phyloP scores from a whole-genome alignment of 1,140 invertebrate genomes.

The Pseudomyrmex sp. region DNA sequence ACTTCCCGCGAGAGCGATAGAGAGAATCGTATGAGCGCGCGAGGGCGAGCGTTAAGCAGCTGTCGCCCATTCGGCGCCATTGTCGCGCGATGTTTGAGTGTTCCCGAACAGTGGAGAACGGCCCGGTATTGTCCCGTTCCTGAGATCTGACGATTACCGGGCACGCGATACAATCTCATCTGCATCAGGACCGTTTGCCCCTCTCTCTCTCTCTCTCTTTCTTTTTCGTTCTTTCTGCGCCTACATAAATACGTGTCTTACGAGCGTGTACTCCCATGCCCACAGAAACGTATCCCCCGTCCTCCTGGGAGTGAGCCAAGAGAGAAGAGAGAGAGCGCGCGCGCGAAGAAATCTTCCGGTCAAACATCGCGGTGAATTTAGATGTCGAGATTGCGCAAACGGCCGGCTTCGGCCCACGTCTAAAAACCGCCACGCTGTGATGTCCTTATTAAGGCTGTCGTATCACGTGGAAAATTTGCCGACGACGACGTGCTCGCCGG shows the following conservation, averaged over 20 bases:
- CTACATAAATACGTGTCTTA: constrained; percentile 41
- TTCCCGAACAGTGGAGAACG: constrained; percentile 83
- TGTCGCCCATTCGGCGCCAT: constrained; percentile 82
- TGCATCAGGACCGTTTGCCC: constrained; percentile 77
- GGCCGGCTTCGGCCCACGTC: constrained; percentile 3
- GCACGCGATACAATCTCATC: constrained; percentile 83
- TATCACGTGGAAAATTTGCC: constrained; percentile 61
- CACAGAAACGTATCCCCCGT: constrained; percentile 21
- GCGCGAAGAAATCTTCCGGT: constrained; percentile 47
- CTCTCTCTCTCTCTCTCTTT: not conserved
- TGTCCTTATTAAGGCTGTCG: constrained; percentile 70
- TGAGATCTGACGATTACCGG: constrained; percentile 83
- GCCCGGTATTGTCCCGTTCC: constrained; percentile 82
- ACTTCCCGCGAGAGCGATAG: constrained; percentile 41
- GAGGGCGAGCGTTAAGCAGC: constrained; percentile 79
- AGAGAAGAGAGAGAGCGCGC: not conserved
- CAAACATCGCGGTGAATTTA: constrained; percentile 67
- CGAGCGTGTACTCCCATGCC: constrained; percentile 6
- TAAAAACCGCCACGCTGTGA: constrained; percentile 36
- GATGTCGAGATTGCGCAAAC: constrained; percentile 67
- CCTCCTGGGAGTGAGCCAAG: not conserved
- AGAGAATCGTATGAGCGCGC: constrained; percentile 41
- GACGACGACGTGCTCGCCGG: constrained; percentile 14
- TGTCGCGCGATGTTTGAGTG: constrained; percentile 84
- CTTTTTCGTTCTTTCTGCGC: constrained; percentile 29